Base-by-base conservation (phyloP, 2,888 invertebrate genomes). In the Ceramica pisi region DNA sequence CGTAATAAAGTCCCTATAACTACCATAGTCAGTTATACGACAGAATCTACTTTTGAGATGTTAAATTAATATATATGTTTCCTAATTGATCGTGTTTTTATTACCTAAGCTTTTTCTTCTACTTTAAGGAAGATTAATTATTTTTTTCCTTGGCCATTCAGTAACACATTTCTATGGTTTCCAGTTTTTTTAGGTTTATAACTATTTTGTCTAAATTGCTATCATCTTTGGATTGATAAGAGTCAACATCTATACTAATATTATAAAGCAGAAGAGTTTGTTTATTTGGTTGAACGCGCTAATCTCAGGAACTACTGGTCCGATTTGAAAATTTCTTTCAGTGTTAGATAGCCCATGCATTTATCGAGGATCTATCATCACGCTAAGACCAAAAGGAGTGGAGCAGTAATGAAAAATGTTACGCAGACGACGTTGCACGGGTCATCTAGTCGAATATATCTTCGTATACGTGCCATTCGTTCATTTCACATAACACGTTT, bases 401-500 rank as follows among this genome's bases (percentile, higher is more conserved):
- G n/a, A n/a, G n/a, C n/a, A n/a, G n/a, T n/a, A n/a, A n/a, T n/a
- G n/a, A n/a, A n/a, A n/a, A n/a, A n/a, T n/a, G n/a, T n/a, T n/a
- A n/a, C n/a, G n/a, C n/a, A n/a, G n/a, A n/a, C n/a, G n/a, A n/a
- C n/a, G n/a, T n/a, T n/a, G n/a, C n/a, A n/a, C n/a, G n/a, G n/a
- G n/a, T n/a, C n/a, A n/a, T n/a, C n/a, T n/a, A n/a, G n/a, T n/a
- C n/a, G n/a, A n/a, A 16, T 31, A 57, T 14, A 44, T 26, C 35
- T 10, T 19, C 31, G 5, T 63, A 41, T 51, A 35, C 64, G 67
- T 65, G 63, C 38, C 60, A 65, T 56, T 57, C 51, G 51, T 44
- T 73, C 26, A 71, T 73, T 82, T 53, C 44, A 48, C 63, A 38
- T 59, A 73, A 80, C 85, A 86, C 82, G 80, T 84, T 78, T 74